Conservation (phyloP, 2,888 invertebrate species). For the Andrena trimmerana region DNA sequence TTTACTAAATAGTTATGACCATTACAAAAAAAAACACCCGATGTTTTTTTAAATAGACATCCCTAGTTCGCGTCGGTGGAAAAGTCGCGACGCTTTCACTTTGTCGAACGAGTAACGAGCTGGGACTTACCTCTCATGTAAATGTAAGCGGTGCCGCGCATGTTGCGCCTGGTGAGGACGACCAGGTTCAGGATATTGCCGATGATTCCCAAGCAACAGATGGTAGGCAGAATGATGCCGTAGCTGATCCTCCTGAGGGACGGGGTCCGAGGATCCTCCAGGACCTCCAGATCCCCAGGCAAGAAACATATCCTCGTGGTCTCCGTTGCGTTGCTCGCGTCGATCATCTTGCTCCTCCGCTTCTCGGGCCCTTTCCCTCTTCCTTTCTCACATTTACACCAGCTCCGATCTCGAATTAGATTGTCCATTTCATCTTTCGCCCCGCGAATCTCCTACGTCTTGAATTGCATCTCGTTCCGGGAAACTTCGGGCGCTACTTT, state of each 20-base stretch:
- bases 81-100: neutral
- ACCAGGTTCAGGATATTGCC: conserved; percentile 92
- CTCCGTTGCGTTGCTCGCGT: conserved; percentile 56
- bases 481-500: neutral
- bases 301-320: conserved; percentile 63
- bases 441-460: neutral
- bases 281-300: conserved; percentile 76
- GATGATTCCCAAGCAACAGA: conserved; percentile 90
- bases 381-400: conserved; percentile 18
- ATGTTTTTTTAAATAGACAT: no score
- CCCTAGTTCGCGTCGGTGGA: no score
- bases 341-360: conserved; percentile 48
- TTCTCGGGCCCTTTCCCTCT: conserved; percentile 16
- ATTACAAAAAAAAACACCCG: no score
- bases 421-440: conserved; percentile 25
- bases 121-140: conserved; percentile 90
- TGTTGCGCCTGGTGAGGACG: conserved; percentile 91
- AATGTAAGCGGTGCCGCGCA: conserved; percentile 92
- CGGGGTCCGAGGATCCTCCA: conserved; percentile 88
- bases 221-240: conserved; percentile 89
- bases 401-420: neutral
- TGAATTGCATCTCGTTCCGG: neutral
- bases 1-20: no score
- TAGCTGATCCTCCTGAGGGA: conserved; percentile 88
- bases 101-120: neutral